Evolutionary conservation across 2,113 vertebrate genomes (phyloP).

Genomic region (Xiphias gladius): DNA sequence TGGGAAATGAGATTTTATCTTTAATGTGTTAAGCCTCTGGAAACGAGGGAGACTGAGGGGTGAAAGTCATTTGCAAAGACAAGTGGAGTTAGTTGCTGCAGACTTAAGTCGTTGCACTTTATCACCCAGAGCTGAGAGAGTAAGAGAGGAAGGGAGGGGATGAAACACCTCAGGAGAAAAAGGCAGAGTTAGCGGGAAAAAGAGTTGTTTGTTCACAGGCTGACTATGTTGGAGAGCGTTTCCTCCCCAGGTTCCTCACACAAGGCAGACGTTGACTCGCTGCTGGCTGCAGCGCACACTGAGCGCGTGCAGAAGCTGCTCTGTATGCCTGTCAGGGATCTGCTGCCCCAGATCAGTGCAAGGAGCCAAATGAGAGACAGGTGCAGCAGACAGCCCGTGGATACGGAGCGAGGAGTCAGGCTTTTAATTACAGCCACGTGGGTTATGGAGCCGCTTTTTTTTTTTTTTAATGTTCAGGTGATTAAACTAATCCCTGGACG

Average conservation of each 20-base stretch:
- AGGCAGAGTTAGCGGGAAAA: conserved; percentile 59
- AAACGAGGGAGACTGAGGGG: conserved; percentile 57
- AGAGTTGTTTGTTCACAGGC: conserved; percentile 77
- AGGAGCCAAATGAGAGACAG: conserved; percentile 71
- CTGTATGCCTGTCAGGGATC: conserved; percentile 76
- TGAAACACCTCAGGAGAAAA: conserved; percentile 38
- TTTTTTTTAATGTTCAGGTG: conserved; percentile 56
- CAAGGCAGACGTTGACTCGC: conserved; percentile 75
- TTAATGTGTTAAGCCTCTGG: conserved; percentile 66
- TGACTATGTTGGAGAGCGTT: conserved; percentile 66
- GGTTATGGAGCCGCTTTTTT: conserved; percentile 47
- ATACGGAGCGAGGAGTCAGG: conserved; percentile 48
- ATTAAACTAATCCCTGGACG: conserved; percentile 63
- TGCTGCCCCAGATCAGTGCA: conserved; percentile 65
- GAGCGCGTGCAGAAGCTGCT: conserved; percentile 73
- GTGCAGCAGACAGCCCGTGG: conserved; percentile 73
- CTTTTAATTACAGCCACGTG: conserved; percentile 76
- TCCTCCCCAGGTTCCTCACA: conserved; percentile 67
- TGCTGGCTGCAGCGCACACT: conserved; percentile 54
- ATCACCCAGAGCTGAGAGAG: conserved; percentile 40
- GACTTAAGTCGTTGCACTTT: conserved; percentile 55
- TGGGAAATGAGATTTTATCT: conserved; percentile 63
- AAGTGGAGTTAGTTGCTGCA: conserved; percentile 55
- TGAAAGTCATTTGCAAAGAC: conserved; percentile 75
- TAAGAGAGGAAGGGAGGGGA: background rate